phyloP scores from a whole-genome alignment of 2,888 invertebrate genomes.

The Zaprionus bogoriensis region DNA sequence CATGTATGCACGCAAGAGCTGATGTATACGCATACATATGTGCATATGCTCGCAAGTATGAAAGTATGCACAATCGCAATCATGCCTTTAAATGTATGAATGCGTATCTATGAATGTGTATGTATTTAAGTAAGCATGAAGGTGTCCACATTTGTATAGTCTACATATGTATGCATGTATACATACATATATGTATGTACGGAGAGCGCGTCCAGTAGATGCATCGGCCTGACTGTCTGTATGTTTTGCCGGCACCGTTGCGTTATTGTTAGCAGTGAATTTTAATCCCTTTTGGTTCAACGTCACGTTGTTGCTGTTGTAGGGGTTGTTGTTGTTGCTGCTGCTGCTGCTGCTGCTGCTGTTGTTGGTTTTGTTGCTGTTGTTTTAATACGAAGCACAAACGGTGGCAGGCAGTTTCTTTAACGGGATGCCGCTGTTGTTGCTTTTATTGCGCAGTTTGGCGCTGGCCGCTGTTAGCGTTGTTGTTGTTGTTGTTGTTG shows the following conservation, averaged over 20 bases:
- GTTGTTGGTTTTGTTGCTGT: conserved; percentile 10
- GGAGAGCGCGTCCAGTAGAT: too few species aligned
- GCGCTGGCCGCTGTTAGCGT: conserved; percentile 44
- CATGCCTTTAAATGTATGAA: too few species aligned
- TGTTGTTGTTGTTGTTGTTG: conserved; percentile 65
- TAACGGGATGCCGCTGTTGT: conserved; percentile 51
- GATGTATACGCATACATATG: not conserved
- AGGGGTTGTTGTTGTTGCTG: conserved; percentile 16
- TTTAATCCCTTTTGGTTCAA: conserved; percentile 58
- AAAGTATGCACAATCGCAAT: too few species aligned
- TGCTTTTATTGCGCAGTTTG: conserved; percentile 64
- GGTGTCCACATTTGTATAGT: too few species aligned
- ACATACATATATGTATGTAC: not conserved
- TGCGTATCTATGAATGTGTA: too few species aligned
- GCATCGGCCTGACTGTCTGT: too few species aligned
- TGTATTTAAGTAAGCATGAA: too few species aligned
- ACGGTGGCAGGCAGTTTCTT: conserved; percentile 64
- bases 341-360: conserved; percentile 1
- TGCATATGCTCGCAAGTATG: not conserved
- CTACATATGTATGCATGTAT: not conserved
- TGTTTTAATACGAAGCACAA: conserved; percentile 64
- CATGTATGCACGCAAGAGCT: not conserved
- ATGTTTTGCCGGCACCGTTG: conserved; percentile 25
- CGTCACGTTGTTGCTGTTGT: conserved; percentile 25
- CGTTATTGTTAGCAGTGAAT: conserved; percentile 60